Conservation (phyloP, 2,888 invertebrate species). For the Ophraella communa region DNA sequence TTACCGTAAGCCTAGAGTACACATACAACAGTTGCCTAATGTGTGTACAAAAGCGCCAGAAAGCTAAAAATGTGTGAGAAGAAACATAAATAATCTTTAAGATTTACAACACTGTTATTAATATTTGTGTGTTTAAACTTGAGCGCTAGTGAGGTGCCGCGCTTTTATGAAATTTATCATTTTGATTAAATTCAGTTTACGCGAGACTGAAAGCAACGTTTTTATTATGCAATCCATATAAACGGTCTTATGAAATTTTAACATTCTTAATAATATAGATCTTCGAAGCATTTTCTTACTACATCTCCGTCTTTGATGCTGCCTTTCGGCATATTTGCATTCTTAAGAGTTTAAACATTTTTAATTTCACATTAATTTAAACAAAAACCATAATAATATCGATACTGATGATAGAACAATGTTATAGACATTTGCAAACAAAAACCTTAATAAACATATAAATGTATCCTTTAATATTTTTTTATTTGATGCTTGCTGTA, state of each 20-base stretch:
- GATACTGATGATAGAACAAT: too few relatives aligned
- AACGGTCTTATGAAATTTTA: neutral
- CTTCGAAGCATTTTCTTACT: too few relatives aligned
- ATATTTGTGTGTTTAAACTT: slow-evolving; percentile 34
- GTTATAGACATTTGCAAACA: too few relatives aligned
- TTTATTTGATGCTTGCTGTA: too few relatives aligned
- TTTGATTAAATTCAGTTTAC: slow-evolving; percentile 9
- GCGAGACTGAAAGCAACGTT: neutral
- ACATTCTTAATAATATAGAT: neutral
- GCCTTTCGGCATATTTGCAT: too few relatives aligned
- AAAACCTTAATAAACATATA: too few relatives aligned
- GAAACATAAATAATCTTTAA: slow-evolving; percentile 35
- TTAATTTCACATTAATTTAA: too few relatives aligned
- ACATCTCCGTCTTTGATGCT: too few relatives aligned
- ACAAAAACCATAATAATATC: too few relatives aligned
- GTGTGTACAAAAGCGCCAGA: slow-evolving; percentile 29
- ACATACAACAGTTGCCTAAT: slow-evolving; percentile 30
- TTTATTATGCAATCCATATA: neutral
- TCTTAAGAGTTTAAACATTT: too few relatives aligned
- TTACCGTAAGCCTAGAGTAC: slow-evolving; percentile 27
- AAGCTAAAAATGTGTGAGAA: slow-evolving; percentile 29
- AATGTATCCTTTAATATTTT: too few relatives aligned
- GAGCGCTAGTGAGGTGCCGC: neutral
- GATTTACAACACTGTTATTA: slow-evolving; percentile 36
- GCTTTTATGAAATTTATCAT: slow-evolving; percentile 4